Conservation (phyloP, 92 coral and sea anemone species). For the Heteractis magnifica region DNA sequence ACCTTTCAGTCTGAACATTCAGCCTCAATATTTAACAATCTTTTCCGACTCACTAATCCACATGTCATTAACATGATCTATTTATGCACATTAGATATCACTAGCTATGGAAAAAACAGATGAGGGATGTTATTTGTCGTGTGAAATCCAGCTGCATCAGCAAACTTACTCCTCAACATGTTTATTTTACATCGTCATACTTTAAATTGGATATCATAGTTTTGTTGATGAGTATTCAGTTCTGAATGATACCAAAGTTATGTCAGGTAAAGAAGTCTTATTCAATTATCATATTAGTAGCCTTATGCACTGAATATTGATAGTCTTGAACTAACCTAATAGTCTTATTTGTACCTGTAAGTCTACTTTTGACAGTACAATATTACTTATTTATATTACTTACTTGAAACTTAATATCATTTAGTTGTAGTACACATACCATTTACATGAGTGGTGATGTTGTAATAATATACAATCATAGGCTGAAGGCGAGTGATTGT, state of each 20-base stretch:
- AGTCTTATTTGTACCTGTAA: no score
- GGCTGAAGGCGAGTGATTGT: no score
- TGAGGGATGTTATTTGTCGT: neutral
- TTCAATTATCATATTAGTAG: neutral
- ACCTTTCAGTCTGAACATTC: neutral
- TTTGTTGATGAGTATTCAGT: neutral
- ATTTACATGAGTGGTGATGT: no score
- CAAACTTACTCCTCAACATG: neutral
- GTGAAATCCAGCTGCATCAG: constrained; percentile 4
- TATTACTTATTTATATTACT: no score
- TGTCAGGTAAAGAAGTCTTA: neutral
- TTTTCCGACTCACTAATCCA: neutral
- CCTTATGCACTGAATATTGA: neutral
- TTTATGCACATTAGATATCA: neutral
- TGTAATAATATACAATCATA: no score
- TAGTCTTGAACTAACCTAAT: neutral
- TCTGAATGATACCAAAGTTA: neutral
- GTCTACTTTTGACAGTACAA: no score
- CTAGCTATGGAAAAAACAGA: neutral
- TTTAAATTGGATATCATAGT: neutral
- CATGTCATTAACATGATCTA: neutral
- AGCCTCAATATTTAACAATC: neutral
- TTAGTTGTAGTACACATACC: no score
- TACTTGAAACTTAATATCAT: no score
- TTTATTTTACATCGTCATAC: neutral